These are phyloP conservation scores for Bubo blakistoni DNA, from an alignment of 2,113 vertebrate genomes.

Conservation along the genomic window DNA sequence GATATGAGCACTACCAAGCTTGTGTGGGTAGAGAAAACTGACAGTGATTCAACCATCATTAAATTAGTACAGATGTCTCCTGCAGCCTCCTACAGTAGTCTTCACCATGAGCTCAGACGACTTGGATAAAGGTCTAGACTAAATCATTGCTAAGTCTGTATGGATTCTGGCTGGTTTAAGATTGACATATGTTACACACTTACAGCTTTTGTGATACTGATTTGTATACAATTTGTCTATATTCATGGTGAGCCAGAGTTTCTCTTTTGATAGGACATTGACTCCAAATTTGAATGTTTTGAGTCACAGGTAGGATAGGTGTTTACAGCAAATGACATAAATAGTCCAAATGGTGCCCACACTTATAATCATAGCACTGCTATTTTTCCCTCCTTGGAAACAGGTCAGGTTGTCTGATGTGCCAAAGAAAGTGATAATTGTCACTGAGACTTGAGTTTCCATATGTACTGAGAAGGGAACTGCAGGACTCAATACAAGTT, in stretches of 20 bases:
- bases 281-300: background rate
- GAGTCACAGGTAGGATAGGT: background rate
- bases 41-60: conserved; percentile 40
- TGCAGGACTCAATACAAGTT: background rate
- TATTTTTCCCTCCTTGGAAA: background rate
- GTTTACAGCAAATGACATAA: background rate
- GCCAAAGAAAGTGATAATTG: background rate
- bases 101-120: background rate
- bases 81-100: conserved; percentile 1
- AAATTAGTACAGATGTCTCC: conserved; percentile 55
- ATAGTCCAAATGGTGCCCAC: background rate
- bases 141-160: background rate
- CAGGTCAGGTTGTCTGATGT: background rate
- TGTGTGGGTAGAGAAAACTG: conserved; percentile 12
- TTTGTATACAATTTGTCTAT: background rate
- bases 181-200: conserved; percentile 18
- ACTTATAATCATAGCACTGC: background rate
- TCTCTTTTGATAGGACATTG: background rate
- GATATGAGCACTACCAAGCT: background rate
- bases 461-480: background rate
- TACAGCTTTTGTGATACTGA: background rate
- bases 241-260: background rate
- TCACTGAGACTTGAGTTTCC: background rate
- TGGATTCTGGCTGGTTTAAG: background rate
- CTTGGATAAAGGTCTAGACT: conserved; percentile 44